Conservation (phyloP, 2,113 vertebrate species). For the Burhinus bistriatus region DNA sequence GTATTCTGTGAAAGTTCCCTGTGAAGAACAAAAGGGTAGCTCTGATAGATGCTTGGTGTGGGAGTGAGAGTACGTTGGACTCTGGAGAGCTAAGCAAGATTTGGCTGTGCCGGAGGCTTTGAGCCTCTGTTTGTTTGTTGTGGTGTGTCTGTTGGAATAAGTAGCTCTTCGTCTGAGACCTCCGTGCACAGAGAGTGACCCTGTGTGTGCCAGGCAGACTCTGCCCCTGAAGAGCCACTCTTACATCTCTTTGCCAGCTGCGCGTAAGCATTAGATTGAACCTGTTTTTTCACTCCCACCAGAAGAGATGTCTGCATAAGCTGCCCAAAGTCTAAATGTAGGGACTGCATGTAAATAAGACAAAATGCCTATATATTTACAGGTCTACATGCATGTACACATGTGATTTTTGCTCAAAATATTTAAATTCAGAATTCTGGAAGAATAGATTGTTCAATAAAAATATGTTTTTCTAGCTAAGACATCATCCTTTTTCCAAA, state of each 20-base stretch:
- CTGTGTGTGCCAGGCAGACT: background rate
- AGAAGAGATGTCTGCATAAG: background rate
- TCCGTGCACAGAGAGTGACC: background rate
- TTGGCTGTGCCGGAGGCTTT: constrained; percentile 22
- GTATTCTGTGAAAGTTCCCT: background rate
- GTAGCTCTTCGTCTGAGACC: background rate
- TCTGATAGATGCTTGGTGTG: rapidly evolving
- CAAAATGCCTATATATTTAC: background rate
- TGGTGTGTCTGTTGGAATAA: background rate
- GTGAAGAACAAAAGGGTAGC: background rate
- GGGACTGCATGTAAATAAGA: background rate
- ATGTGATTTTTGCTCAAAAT: background rate
- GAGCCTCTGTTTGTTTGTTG: constrained; percentile 5
- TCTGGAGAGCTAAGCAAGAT: constrained; percentile 9
- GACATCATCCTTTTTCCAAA: background rate
- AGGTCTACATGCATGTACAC: background rate
- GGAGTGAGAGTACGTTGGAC: background rate
- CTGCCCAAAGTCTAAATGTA: background rate
- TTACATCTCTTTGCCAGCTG: background rate
- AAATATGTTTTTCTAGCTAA: background rate
- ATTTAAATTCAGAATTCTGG: background rate
- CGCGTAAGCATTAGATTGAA: background rate
- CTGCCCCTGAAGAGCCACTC: background rate
- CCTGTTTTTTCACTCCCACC: background rate
- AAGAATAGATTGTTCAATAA: background rate